Evolutionary conservation across 2,797 vertebrate genomes (phyloP), one percentile per base, ranked within the genome.

Genomic region (Hydrocynus forskahlii): DNA sequence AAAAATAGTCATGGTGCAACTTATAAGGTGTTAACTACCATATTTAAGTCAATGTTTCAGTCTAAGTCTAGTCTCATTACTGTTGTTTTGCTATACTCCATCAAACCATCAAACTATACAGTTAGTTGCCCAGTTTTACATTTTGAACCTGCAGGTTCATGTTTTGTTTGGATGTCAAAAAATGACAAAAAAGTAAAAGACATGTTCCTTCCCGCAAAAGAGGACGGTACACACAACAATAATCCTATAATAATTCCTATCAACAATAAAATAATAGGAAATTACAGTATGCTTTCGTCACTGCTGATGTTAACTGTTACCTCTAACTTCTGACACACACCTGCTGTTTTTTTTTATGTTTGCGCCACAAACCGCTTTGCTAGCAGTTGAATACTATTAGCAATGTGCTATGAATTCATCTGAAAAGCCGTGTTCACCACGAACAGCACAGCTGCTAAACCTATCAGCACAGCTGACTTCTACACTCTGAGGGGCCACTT

Each of bases 381-480:
- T 50, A 50, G 6, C 48, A 13, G 9, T 7, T 13, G 8, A 2
- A 62, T 62, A 5, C 23, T 13, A 23, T 14, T 50, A 50, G 45
- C 45, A 70, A 16, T 45, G 7, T 16, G 12, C 2, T 23, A 25
- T 50, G 21, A 70, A 7, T 70, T 25, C n/a, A 50, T 70, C 48
- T 25, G 13, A 50, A 23, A 50, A 50, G 7, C 1, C 68, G 40
- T 45, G 66, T 9, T 13, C 43, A 12, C 43, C 40, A 68, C 0
- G 13, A 52, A 50, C 21, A 70, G 45, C 45, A 25, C 68, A 50
- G 68, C 68, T 70, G 45, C n/a, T 50, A 25, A 25, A 50, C 68
- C 25, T 17, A 70, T 48, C 68, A 70, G 38, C 60, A 50, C 10
- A 50, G 45, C 67, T 48, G 14, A 71, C 13, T 16, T 63, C 60